Base-by-base conservation (phyloP, 2,113 vertebrate species). In the Trichechus manatus region DNA sequence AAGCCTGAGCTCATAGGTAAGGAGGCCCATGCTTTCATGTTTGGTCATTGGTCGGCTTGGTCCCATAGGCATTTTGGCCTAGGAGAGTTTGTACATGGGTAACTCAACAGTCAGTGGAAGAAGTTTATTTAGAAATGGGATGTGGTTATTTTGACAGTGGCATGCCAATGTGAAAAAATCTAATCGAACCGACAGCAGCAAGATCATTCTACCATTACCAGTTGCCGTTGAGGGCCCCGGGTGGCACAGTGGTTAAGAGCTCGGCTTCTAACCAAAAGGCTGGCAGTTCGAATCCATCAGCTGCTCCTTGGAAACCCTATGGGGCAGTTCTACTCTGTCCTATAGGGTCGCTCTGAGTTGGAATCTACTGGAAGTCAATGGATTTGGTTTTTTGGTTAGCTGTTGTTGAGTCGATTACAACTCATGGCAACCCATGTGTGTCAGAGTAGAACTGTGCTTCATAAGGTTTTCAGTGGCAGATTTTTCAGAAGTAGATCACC, bases 1-100 rank as follows among this genome's bases (percentile, higher is more conserved):
- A 99, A 99, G 97, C 99, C 99, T 1, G 99, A 99, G 90, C 98
- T 99, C 79, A 98, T 99, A 63, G 99, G 99, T 99, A 85, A 98
- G 98, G 93, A 93, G 17, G 4, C 39, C 15, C 4, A 10, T 39
- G 70, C 70, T 22, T n/a, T 72, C 33, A 17, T 36, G n/a, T n/a
- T 19, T 8, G 9, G 93, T 53, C 59, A 47, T 27, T 9, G 7
- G 3, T 0, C 0, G 61, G n/a, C 17, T 9, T 36, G 77, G 47
- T 23, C 8, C 39, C 42, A 31, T 22, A 39, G 29, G 29, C 15
- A 25, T 4, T 25, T 23, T 4, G 31, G 70, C 36, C 23, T 4
- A 14, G 56, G 9, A 83, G 17, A 63, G 17, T 0, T 33, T 44
- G 33, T 14, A 9, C 8, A 13, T 1, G 44, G 61, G 33, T 13